phyloP scores from a whole-genome alignment of 2,888 invertebrate species.

The Drosophila anomelani region DNA sequence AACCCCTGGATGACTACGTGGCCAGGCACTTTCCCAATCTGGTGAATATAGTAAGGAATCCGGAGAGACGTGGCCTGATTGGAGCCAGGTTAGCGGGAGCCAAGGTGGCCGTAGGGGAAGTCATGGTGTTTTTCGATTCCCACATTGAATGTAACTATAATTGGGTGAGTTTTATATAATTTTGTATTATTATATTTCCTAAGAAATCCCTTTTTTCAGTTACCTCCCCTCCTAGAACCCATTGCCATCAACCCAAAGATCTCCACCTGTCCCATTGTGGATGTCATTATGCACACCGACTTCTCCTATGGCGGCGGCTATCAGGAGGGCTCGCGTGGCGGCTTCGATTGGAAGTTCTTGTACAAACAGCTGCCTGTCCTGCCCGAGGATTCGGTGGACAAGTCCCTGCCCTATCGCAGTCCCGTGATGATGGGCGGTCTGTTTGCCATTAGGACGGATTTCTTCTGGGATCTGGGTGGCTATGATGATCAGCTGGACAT shows the following conservation, averaged over 20 bases:
- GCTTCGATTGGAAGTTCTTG: constrained; percentile 98
- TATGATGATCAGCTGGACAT: constrained; percentile 96
- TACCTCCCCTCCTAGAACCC: constrained; percentile 92
- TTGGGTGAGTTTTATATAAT: constrained; percentile 86
- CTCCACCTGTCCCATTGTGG: constrained; percentile 97
- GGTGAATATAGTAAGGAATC: constrained; percentile 90
- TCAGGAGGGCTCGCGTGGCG: constrained; percentile 95
- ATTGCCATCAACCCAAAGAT: constrained; percentile 93
- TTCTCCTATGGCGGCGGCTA: constrained; percentile 94
- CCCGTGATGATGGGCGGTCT: constrained; percentile 99
- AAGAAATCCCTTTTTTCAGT: constrained; percentile 83
- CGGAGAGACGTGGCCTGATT: constrained; percentile 92
- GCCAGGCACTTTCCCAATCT: constrained; percentile 88
- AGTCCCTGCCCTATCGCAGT: constrained; percentile 86
- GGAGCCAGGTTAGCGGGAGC: constrained; percentile 95
- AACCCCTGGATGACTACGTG: constrained; percentile 91
- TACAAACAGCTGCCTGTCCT: constrained; percentile 91
- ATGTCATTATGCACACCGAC: constrained; percentile 94
- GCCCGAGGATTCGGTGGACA: constrained; percentile 75
- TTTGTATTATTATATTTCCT: too few species aligned
- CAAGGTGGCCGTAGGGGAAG: constrained; percentile 89
- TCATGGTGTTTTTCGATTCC: constrained; percentile 95
- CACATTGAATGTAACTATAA: constrained; percentile 96
- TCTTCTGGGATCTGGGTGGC: constrained; percentile 98
- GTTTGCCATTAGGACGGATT: constrained; percentile 95